phyloP scores from a whole-genome alignment of 2,797 vertebrate genomes.

The Schizothorax lantsangensis region DNA sequence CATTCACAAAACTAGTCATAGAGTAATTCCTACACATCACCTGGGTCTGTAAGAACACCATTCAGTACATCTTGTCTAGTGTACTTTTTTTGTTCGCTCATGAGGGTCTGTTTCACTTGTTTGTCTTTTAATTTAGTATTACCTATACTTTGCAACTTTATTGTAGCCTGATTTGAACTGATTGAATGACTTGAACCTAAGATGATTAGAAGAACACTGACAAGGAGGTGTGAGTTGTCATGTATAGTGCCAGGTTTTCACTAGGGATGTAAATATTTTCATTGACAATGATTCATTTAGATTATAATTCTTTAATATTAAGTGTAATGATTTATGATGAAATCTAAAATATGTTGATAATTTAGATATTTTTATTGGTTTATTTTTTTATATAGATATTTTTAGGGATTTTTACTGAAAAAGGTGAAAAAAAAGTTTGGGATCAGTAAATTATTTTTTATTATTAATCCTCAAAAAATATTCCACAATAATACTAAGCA shows the following conservation, averaged over 20 bases:
- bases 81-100: not conserved
- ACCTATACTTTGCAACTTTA: not conserved
- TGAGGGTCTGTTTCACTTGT: not conserved
- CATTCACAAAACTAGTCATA: not conserved
- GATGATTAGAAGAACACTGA: not conserved
- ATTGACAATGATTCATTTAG: not conserved
- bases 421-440: not conserved
- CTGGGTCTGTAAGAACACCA: not conserved
- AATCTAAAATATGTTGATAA: not conserved
- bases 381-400: no score
- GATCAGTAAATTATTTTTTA: not conserved
- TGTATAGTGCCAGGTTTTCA: not conserved
- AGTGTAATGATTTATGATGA: not conserved
- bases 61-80: conserved; percentile 20
- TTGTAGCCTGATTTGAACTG: not conserved
- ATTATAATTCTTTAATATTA: not conserved
- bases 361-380: not conserved
- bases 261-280: not conserved
- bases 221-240: not conserved
- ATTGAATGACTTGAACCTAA: not conserved
- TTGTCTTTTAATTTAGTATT: conserved; percentile 1
- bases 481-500: not conserved
- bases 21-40: conserved; percentile 7
- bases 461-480: not conserved
- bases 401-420: not conserved